These are phyloP conservation scores for Sebastes hopkinsi DNA, from an alignment of 2,797 vertebrate species.

Conservation along the genomic window DNA sequence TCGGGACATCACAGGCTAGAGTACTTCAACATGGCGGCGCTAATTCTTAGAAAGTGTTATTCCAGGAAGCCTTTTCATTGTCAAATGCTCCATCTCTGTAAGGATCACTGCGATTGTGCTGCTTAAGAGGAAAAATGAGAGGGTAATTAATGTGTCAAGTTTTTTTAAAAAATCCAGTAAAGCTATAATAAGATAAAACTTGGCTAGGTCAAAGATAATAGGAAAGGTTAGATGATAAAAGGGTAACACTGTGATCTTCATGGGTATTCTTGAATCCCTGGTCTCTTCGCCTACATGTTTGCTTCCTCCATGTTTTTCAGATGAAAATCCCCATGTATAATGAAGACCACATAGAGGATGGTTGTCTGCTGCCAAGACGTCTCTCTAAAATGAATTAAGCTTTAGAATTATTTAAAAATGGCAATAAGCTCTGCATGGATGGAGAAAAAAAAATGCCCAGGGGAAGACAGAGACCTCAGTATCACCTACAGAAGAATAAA, in stretches of 20 bases:
- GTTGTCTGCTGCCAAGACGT: slow-evolving; percentile 84
- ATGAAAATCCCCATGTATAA: slow-evolving; percentile 87
- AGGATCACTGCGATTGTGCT: slow-evolving; percentile 20
- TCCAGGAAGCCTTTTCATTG: neutral
- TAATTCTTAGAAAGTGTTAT: too few relatives aligned
- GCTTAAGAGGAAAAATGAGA: slow-evolving; percentile 30
- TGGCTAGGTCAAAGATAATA: slow-evolving; percentile 54
- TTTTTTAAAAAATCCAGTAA: slow-evolving; percentile 12
- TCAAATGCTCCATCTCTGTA: slow-evolving; percentile 12
- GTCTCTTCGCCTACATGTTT: slow-evolving; percentile 48
- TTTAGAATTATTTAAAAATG: slow-evolving; percentile 52
- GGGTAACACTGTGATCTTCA: slow-evolving; percentile 39
- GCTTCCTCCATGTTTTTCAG: slow-evolving; percentile 69
- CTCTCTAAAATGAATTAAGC: slow-evolving; percentile 81
- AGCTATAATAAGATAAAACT: slow-evolving; percentile 41
- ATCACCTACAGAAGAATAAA: slow-evolving; percentile 67
- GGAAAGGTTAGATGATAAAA: slow-evolving; percentile 57
- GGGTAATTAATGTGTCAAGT: slow-evolving; percentile 43
- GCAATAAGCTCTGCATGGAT: slow-evolving; percentile 31
- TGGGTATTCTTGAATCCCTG: slow-evolving; percentile 44
- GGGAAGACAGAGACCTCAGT: slow-evolving; percentile 61
- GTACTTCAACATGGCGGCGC: too few relatives aligned
- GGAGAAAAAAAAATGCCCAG: slow-evolving; percentile 25
- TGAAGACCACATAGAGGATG: slow-evolving; percentile 87
- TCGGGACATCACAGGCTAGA: too few relatives aligned